A percentile compares a stretch with the other conserved stretches of the same genome.
Evolutionary conservation across 2,888 invertebrate species (phyloP).

Genomic region (Pristionchus exspectatus): DNA sequence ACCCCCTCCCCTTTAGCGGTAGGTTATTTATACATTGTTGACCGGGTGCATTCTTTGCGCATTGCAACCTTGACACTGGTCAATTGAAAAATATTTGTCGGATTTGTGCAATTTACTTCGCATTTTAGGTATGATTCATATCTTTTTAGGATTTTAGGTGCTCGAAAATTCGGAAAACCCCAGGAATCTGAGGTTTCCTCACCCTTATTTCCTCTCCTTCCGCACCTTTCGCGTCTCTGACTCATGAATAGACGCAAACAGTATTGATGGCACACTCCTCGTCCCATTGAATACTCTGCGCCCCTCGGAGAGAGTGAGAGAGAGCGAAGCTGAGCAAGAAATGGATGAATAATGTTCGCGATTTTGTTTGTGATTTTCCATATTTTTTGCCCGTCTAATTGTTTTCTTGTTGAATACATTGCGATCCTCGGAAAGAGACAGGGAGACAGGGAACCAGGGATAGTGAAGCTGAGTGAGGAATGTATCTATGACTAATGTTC

Average conservation of each 20-base stretch:
- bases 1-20: neutral
- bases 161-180: neutral
- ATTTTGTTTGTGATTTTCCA: neutral
- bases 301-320: neutral
- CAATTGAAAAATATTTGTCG: no score
- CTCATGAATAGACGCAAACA: constrained; percentile 44
- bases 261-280: constrained; percentile 18
- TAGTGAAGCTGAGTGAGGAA: neutral
- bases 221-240: neutral
- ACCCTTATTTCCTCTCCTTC: neutral
- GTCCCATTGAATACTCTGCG: neutral
- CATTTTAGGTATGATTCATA: neutral
- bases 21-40: no score
- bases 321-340: neutral
- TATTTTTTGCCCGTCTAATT: neutral
- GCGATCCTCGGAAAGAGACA: neutral
- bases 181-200: neutral
- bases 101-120: no score
- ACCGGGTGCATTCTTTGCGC: no score
- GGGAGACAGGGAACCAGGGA: neutral
- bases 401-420: neutral
- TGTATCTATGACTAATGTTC: neutral
- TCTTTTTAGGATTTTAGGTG: neutral
- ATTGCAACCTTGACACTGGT: no score
- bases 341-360: neutral